Evolutionary conservation across 2,888 invertebrate species (phyloP).

Genomic region (Drosophila siamana): DNA sequence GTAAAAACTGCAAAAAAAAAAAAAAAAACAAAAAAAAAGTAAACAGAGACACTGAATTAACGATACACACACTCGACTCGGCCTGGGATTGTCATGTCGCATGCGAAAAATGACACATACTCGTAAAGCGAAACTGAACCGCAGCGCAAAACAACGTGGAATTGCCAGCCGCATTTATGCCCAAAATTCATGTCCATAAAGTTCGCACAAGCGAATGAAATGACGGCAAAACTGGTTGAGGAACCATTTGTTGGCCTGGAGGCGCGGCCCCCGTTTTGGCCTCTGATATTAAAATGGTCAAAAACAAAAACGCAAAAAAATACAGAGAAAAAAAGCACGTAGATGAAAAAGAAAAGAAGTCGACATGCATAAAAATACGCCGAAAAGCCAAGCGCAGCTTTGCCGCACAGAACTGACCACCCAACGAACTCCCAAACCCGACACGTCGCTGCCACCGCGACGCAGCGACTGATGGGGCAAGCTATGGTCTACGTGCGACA

Average conservation of each 20-base stretch:
- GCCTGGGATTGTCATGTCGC: conserved; percentile 10
- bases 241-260: conserved; percentile 20
- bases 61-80: conserved; percentile 17
- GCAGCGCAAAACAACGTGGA: conserved; percentile 29
- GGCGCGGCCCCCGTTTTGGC: conserved; percentile 49
- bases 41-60: conserved; percentile 18
- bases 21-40: not conserved
- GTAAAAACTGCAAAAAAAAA: not conserved
- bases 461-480: conserved; percentile 45
- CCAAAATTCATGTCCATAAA: conserved; percentile 63
- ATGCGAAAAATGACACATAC: conserved; percentile 45
- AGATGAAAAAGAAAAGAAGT: conserved; percentile 23
- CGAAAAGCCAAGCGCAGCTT: conserved; percentile 43
- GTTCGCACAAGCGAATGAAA: conserved; percentile 62
- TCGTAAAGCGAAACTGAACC: conserved; percentile 24
- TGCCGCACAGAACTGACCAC: conserved; percentile 60
- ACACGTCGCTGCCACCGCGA: not conserved
- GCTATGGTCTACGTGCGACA: conserved; percentile 56
- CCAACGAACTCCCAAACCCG: conserved; percentile 33
- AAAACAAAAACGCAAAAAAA: conserved; percentile 20
- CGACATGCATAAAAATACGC: conserved; percentile 56
- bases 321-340: too few species aligned
- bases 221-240: conserved; percentile 27
- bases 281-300: conserved; percentile 54
- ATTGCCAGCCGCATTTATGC: conserved; percentile 32